Evolutionary conservation across 1,140 invertebrate species (phyloP).

Genomic region (Neodiprion lecontei): DNA sequence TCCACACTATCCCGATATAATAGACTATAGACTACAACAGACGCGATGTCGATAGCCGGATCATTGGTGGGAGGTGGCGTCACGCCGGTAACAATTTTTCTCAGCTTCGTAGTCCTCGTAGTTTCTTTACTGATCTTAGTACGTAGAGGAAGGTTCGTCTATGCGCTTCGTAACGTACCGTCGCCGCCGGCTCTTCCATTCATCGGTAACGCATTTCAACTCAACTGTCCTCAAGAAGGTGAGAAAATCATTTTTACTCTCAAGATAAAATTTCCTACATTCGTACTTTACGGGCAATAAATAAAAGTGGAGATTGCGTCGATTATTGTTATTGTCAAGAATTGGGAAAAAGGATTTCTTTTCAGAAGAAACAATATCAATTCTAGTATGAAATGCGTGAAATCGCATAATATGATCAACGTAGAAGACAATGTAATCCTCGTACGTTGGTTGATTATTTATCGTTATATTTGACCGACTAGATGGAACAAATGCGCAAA

Average conservation of each 20-base stretch:
- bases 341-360: neutral
- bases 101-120: constrained; percentile 29
- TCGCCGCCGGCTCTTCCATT: constrained; percentile 47
- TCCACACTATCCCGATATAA: neutral
- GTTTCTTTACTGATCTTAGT: constrained; percentile 29
- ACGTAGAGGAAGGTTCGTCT: constrained; percentile 40
- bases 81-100: constrained; percentile 34
- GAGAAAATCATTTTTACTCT: constrained; percentile 15
- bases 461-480: no score
- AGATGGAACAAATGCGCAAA: no score
- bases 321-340: constrained; percentile 6
- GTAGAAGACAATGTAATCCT: no score
- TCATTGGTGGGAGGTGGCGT: constrained; percentile 7
- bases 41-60: neutral
- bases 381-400: no score
- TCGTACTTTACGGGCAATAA: constrained; percentile 16
- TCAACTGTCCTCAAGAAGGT: constrained; percentile 50
- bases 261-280: neutral
- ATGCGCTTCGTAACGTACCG: constrained; percentile 44
- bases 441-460: no score
- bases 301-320: constrained; percentile 5
- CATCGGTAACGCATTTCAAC: constrained; percentile 48
- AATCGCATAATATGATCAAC: no score
- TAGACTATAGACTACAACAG: no score
- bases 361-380: no score